Evolutionary conservation across 1,140 invertebrate genomes (phyloP), one percentile per base, ranked within the genome.

Genomic region (Aplysia californica): DNA sequence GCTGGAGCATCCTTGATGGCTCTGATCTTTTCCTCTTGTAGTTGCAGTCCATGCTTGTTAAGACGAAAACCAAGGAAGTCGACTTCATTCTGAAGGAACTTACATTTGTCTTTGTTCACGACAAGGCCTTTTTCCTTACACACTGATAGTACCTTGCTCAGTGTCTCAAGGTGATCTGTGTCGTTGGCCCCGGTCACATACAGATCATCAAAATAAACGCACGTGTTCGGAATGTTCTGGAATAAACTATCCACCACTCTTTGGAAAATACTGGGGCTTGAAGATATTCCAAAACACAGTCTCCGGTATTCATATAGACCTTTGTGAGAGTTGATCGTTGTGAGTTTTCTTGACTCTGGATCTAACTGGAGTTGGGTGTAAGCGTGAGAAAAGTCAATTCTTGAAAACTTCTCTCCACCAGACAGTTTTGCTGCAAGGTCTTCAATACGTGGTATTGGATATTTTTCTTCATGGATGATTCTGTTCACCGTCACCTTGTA

Each of bases 201-300:
- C 38, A 84, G 73, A 59, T 83, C n/a, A 50, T 50, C 44, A 50
- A 50, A 50, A n/a, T 50, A 50, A 15, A 50, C 44, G n/a, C 44
- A 50, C 79, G 76, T 83, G 79, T 1, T 78, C 38, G 2, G 36
- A 59, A 83, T 73, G 0, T 70, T 77, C 33, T 78, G 38, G 15
- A 92, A 77, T 3, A 87, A 38, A 70, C 85, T 74, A 56, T 91
- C 89, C 36, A 92, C 89, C 36, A 88, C 82, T 69, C 86, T 31
- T 78, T 92, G 90, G 74, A 92, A 92, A 72, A 91, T 89, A 2
- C 83, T 80, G 29, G 91, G 90, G 0, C 91, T 91, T 4, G 86
- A 87, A 74, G 90, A 65, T 18, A 92, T 87, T 10, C 90, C 91
- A 84, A 91, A 85, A 29, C 70, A 69, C 44, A 84, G 33, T 26